Percentiles rank a stretch among this genome's conserved stretches.
Evolutionary conservation across 2,888 invertebrate genomes (phyloP).

Genomic region (Tribolium freemani): DNA sequence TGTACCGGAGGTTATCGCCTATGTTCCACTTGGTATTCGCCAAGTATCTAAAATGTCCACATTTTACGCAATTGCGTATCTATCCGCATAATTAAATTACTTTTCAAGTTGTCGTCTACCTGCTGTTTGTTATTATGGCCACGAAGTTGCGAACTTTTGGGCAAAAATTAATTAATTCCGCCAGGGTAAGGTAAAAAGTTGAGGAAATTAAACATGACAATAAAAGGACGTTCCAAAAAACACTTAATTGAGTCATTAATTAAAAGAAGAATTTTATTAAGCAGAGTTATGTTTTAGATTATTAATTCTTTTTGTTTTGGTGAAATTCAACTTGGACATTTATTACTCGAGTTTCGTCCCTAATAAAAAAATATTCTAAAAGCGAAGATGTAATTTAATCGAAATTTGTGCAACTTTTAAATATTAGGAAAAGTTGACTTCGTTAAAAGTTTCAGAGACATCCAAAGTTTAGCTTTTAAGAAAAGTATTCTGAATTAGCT

Average conservation of each 20-base stretch:
- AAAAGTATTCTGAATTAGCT: not conserved
- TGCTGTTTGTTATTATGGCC: conserved; percentile 15
- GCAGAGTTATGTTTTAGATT: conserved; percentile 17
- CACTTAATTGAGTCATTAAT: conserved; percentile 32
- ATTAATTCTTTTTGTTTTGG: conserved; percentile 16
- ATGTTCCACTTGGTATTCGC: not conserved
- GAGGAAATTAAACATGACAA: conserved; percentile 26
- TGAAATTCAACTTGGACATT: not conserved
- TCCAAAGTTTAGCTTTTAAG: not conserved
- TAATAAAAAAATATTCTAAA: not conserved
- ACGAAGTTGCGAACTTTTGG: conserved; percentile 1
- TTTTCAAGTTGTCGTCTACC: conserved; percentile 27
- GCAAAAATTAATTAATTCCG: conserved; percentile 31
- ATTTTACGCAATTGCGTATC: conserved; percentile 6
- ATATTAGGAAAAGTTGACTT: not conserved
- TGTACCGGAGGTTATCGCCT: conserved; percentile 2
- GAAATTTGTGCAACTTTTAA: not conserved
- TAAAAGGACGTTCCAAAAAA: conserved; percentile 14
- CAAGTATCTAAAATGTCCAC: not conserved
- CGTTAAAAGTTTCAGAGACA: not conserved
- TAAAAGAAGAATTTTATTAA: conserved; percentile 21
- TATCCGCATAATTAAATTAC: not conserved
- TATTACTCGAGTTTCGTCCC: not conserved
- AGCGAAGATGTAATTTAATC: not conserved
- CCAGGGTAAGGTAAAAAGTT: conserved; percentile 7